phyloP scores from a whole-genome alignment of 2,113 vertebrate genomes.

The Orthonyx spaldingii region DNA sequence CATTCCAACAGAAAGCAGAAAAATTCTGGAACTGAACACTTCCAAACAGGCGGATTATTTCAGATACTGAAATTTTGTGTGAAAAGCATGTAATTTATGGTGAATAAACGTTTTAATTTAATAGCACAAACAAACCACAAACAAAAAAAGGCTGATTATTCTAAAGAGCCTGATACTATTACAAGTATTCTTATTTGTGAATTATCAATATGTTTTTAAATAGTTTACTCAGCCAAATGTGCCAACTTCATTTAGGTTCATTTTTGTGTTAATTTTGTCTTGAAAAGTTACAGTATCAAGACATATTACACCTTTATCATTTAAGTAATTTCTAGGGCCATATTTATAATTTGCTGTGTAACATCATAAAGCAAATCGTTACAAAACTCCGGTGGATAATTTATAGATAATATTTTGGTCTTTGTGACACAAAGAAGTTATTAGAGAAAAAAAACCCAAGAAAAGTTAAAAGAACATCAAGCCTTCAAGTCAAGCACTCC shows the following conservation, averaged over 20 bases:
- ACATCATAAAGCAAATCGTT: background rate
- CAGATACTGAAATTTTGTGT: background rate
- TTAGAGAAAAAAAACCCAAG: background rate
- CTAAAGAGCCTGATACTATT: background rate
- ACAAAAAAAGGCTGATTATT: background rate
- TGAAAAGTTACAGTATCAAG: background rate
- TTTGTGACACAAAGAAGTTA: background rate
- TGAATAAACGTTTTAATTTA: background rate
- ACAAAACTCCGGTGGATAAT: background rate
- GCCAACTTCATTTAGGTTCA: background rate
- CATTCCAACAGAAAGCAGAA: background rate
- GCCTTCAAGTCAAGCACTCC: background rate
- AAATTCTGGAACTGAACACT: background rate
- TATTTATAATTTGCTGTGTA: background rate
- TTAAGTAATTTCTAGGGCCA: background rate
- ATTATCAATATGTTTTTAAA: background rate
- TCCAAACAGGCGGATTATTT: background rate
- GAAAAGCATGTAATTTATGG: background rate
- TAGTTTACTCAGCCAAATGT: background rate
- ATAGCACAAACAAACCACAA: background rate
- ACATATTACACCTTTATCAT: background rate
- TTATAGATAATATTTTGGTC: background rate
- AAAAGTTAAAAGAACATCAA: background rate
- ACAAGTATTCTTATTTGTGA: background rate
- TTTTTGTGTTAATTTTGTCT: background rate